Evolutionary conservation across 1,140 invertebrate genomes (phyloP).

Genomic region (Hycleus cichorii): DNA sequence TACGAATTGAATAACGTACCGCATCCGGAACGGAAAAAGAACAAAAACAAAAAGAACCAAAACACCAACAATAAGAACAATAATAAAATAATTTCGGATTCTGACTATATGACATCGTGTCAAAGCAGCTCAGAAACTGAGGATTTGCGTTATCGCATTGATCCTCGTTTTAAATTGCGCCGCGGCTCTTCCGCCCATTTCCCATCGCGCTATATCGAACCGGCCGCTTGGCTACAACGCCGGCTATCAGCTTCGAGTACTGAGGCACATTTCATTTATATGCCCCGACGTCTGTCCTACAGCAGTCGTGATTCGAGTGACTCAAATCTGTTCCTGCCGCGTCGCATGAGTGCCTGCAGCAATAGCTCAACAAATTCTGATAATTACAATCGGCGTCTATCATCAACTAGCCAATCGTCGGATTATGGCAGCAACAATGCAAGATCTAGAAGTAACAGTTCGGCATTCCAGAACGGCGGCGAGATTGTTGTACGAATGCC

Average conservation of each 20-base stretch:
- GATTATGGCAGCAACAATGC: slow-evolving; percentile 38
- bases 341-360: slow-evolving; percentile 51
- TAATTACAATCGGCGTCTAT: slow-evolving; percentile 43
- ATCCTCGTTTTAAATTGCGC: slow-evolving; percentile 43
- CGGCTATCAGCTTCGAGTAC: slow-evolving; percentile 51
- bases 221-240: slow-evolving; percentile 57
- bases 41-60: slow-evolving; percentile 42
- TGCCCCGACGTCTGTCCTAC: slow-evolving; percentile 49
- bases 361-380: slow-evolving; percentile 33
- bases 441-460: slow-evolving; percentile 49
- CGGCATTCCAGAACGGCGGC: slow-evolving; percentile 43
- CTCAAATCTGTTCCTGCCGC: slow-evolving; percentile 46
- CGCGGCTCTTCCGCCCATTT: slow-evolving; percentile 49
- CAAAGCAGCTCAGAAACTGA: slow-evolving; percentile 62
- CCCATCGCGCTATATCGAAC: slow-evolving; percentile 46
- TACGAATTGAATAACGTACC: slow-evolving; percentile 53
- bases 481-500: slow-evolving; percentile 72
- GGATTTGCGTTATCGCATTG: slow-evolving; percentile 45
- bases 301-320: slow-evolving; percentile 51
- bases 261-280: slow-evolving; percentile 50
- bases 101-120: slow-evolving; percentile 45
- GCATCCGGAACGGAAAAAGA: slow-evolving; percentile 50
- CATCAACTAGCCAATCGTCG: slow-evolving; percentile 45
- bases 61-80: slow-evolving; percentile 30
- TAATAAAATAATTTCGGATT: slow-evolving; percentile 28